Conservation (phyloP, 2,113 vertebrate species). For the Myxocyprinus asiaticus region DNA sequence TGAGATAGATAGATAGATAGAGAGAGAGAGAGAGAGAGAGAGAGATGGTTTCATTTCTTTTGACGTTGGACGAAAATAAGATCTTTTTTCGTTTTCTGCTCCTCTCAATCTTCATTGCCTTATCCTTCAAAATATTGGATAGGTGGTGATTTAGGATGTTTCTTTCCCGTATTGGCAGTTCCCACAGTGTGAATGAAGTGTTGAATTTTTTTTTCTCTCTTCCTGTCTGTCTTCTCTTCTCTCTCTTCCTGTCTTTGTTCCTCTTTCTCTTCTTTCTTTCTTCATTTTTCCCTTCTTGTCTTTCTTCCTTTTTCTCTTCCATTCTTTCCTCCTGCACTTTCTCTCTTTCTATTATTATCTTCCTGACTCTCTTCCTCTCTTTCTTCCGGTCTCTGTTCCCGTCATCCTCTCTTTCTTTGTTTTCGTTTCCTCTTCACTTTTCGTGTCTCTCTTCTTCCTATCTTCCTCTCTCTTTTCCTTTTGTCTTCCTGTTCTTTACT, state of each 20-base stretch:
- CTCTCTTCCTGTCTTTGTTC: slow-evolving; percentile 27
- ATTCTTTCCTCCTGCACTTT: too few species aligned
- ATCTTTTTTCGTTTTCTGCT: slow-evolving; percentile 26
- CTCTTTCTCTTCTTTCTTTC: slow-evolving; percentile 72
- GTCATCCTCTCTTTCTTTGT: too few species aligned
- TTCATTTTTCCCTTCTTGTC: too few species aligned
- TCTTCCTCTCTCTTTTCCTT: too few species aligned
- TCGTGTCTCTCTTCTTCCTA: too few species aligned
- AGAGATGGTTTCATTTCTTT: slow-evolving; percentile 27
- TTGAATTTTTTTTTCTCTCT: slow-evolving; percentile 24
- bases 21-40: neutral
- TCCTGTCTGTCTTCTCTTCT: slow-evolving; percentile 10
- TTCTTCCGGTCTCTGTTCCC: too few species aligned
- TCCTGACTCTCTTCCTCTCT: too few species aligned
- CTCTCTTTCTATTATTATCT: too few species aligned
- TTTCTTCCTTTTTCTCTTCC: too few species aligned
- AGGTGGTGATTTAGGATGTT: slow-evolving; percentile 25
- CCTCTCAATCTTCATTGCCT: slow-evolving; percentile 35
- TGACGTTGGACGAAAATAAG: slow-evolving; percentile 8
- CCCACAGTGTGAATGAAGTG: neutral
- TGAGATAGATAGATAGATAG: slow-evolving; percentile 12
- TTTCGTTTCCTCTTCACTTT: too few species aligned
- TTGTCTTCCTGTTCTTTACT: too few species aligned
- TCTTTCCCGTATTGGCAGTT: slow-evolving; percentile 8
- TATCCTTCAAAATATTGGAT: slow-evolving; percentile 34